Evolutionary conservation across 2,888 invertebrate species (phyloP), one percentile per base, ranked within the genome.

Genomic region (Microplitis manilae): DNA sequence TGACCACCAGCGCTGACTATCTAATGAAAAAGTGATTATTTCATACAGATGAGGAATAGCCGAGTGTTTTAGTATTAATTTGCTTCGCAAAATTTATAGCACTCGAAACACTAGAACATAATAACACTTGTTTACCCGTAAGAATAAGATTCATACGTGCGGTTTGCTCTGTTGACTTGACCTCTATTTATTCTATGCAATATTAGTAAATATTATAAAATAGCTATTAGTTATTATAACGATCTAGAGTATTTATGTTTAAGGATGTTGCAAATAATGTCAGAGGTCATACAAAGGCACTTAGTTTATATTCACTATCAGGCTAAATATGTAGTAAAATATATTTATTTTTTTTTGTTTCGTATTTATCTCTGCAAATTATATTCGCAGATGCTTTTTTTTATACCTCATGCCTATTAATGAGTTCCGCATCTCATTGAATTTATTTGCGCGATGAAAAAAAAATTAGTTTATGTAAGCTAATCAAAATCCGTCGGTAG

Each of bases 391-490:
- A 9, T 50, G 13, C 13, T 50, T 50, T 50, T 13, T 50, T 50
- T 50, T 50, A 13, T 50, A 50, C 67, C n/a, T 13, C 1, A 67
- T 38, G 20, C 5, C 39, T 38, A 13, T 8, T n/a, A 30, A 30
- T 30, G 20, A 67, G 39, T 67, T 67, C n/a, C 20, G 30, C 67
- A 67, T 67, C 67, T 17, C 67, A 67, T 13, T 67, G 30, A 67
- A 67, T 67, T 20, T 67, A 20, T 39, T 67, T 67, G 39, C n/a
- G 5, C 9, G n/a, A 67, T 50, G 2, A 30, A 30, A 50, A 50
- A 50, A 50, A 50, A 50, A 50, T 50, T 13, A 50, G 2, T 13
- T 50, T 50, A 13, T 50, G 9, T 9, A 50, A 50, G 50, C 13
- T 13, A 50, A 38, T 67, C 67, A 67, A 30, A 8, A 62, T 62